A percentile compares a stretch with the other conserved stretches of the same genome.
phyloP scores from a whole-genome alignment of 1,140 invertebrate species.

The Venturia canescens region DNA sequence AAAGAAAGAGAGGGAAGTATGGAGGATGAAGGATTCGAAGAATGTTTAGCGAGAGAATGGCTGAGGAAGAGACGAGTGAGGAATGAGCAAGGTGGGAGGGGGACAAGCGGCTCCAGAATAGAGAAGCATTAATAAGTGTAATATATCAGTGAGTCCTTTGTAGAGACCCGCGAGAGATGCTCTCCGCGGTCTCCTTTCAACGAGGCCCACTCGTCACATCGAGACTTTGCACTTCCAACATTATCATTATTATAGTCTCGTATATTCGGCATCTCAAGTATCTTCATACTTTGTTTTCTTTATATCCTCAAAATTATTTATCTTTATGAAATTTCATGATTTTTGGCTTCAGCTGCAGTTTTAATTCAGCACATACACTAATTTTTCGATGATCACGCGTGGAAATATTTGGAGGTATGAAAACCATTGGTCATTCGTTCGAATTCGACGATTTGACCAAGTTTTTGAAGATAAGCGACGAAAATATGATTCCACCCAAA shows the following conservation, averaged over 20 bases:
- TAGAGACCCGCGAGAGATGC: slow-evolving; percentile 40
- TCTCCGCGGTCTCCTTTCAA: slow-evolving; percentile 60
- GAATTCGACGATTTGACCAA: no score
- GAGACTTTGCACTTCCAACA: slow-evolving; percentile 40
- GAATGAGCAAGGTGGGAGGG: neutral
- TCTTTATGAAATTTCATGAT: no score
- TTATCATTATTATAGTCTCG: neutral
- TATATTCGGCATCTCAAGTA: neutral
- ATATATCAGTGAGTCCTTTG: slow-evolving; percentile 69
- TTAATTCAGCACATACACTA: no score
- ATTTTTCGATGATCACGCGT: no score
- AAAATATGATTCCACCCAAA: no score
- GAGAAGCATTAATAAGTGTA: slow-evolving; percentile 67
- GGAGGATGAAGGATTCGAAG: slow-evolving; percentile 49
- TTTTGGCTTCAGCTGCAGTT: no score
- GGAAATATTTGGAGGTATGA: no score
- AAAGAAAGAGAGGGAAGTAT: neutral
- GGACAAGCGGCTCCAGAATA: slow-evolving; percentile 34
- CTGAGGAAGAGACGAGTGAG: neutral
- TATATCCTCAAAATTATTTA: neutral
- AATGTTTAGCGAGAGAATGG: slow-evolving; percentile 46
- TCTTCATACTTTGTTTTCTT: neutral
- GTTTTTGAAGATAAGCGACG: no score
- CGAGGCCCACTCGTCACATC: slow-evolving; percentile 56
- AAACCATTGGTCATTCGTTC: no score